Base-by-base conservation (phyloP, 2,797 vertebrate species). In the Enteromius mattozi region DNA sequence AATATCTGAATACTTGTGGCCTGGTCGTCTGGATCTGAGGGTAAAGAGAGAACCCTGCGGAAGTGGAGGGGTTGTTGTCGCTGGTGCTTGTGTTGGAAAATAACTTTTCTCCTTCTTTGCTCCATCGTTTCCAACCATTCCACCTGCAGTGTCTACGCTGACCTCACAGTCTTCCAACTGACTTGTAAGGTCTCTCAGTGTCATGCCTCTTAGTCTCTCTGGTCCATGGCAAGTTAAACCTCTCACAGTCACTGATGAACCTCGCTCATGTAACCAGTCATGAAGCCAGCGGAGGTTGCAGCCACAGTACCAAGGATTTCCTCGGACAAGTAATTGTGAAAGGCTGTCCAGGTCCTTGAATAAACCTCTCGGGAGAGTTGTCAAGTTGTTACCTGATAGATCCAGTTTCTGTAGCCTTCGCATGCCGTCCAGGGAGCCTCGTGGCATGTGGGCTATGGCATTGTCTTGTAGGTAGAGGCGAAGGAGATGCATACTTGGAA, bases 331-430 rank as follows among this genome's bases (percentile, higher is more conserved):
- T 51, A 99, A 91, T 90, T 98, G 94, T n/a, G 96, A 96, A 88
- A 99, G 88, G 88, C 92, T 96, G 6, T 97, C 96, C 47, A 97
- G 89, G 27, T 97, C 98, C 2, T 96, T 97, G 45, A 99, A 96
- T 12, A 98, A 93, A 65, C 97, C 98, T 0, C 96, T 89, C 0
- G 97, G 97, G 42, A 99, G 89, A 3, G 95, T 96, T 65, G 97
- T 99, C n/a, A 99, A 93, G 92, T 99, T 99, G 93, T 99, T 99
- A 72, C 97, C 98, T 27, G 98, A 99, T 42, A 99, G 90, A 49
- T 99, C 98, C 61, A 99, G 79, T 45, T 95, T 92, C 88, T 98
- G 97, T n/a, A 99, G 87, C 17, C 93, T 92, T 0, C 92, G 90
- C 97, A 99, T 97, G 49, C 94, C 92, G 0, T 97, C 96, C 85